Conservation (phyloP, 2,797 vertebrate genomes). For the Muraenolepis orangiensis region DNA sequence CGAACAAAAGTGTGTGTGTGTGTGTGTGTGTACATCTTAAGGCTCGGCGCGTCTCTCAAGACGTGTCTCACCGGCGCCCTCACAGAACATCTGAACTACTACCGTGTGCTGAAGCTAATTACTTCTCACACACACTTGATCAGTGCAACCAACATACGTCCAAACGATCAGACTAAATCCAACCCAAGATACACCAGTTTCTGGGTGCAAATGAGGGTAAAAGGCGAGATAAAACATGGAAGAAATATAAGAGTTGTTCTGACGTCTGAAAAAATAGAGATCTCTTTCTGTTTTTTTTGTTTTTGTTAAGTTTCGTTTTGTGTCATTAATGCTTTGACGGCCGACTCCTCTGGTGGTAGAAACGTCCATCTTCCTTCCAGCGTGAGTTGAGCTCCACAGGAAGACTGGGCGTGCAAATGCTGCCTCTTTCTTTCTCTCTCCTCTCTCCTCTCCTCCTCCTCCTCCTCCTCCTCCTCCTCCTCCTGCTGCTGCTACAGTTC, state of each 20-base stretch:
- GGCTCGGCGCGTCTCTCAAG: too few species aligned
- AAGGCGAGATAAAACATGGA: background rate
- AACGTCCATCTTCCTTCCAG: background rate
- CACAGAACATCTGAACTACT: too few species aligned
- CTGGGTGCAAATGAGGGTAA: too few species aligned
- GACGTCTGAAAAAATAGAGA: background rate
- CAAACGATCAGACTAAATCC: background rate
- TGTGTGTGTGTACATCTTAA: too few species aligned
- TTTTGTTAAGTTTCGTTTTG: background rate
- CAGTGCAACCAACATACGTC: slow-evolving; percentile 34
- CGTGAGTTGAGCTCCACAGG: slow-evolving; percentile 53
- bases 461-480: slow-evolving; percentile 40
- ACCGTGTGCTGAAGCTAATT: too few species aligned
- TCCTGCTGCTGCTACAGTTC: slow-evolving; percentile 83
- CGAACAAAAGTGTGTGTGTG: too few species aligned
- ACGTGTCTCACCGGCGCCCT: too few species aligned
- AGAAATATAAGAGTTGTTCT: background rate
- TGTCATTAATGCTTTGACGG: too few species aligned
- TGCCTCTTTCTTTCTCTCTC: too few species aligned
- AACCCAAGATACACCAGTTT: too few species aligned
- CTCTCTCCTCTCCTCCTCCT: slow-evolving; percentile 22
- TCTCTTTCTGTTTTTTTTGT: background rate
- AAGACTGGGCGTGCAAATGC: slow-evolving; percentile 31
- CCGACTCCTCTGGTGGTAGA: background rate
- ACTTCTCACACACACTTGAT: too few species aligned